Conservation (phyloP, 2,113 vertebrate species). For the Nasalis larvatus region DNA sequence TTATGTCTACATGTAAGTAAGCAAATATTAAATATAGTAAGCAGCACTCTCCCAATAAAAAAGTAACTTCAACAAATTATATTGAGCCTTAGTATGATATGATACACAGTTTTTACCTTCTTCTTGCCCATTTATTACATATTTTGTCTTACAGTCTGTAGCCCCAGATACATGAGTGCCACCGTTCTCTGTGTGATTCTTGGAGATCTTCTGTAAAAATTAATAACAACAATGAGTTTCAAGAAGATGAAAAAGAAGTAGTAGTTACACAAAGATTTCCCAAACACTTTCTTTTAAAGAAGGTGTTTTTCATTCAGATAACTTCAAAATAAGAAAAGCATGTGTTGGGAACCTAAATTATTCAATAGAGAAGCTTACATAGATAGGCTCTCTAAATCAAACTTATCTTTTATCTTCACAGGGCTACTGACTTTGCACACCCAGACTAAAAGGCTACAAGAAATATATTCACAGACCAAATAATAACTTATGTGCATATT, state of each 20-base stretch:
- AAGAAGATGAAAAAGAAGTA: not conserved
- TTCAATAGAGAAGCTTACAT: not conserved
- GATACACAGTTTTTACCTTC: conserved; percentile 81
- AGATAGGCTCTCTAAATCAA: not conserved
- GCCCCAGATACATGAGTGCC: not conserved
- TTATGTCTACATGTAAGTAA: too few relatives aligned
- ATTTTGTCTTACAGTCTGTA: conserved; percentile 48
- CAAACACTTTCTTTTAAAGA: not conserved
- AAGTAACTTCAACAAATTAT: too few relatives aligned
- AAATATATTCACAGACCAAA: not conserved
- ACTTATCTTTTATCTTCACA: not conserved
- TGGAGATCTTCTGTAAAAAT: conserved; percentile 82
- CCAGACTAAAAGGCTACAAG: not conserved
- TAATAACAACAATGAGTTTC: not conserved
- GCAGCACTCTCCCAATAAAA: too few relatives aligned
- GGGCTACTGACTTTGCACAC: not conserved
- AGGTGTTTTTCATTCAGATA: not conserved
- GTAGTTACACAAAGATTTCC: not conserved
- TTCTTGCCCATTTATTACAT: conserved; percentile 67
- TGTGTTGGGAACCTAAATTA: not conserved
- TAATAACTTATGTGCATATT: not conserved
- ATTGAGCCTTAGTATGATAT: too few relatives aligned
- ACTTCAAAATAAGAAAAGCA: not conserved
- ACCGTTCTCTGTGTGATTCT: conserved; percentile 67
- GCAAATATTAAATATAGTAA: too few relatives aligned